Evolutionary conservation across 2,888 invertebrate genomes (phyloP).

Genomic region (Cenopis cana): DNA sequence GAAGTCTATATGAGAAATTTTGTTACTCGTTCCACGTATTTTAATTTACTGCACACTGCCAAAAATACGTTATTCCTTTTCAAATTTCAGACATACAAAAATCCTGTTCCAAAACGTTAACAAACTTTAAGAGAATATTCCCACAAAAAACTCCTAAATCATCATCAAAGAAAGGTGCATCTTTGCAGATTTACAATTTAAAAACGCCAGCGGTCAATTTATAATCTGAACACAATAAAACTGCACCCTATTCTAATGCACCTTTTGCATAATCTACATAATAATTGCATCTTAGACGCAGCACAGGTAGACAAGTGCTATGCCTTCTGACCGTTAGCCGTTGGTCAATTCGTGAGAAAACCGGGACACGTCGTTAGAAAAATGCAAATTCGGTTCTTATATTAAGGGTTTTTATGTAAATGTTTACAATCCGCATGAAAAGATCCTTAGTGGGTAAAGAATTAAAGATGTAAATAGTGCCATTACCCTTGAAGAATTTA

Average conservation of each 20-base stretch:
- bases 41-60: not conserved
- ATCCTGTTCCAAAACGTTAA: slow-evolving; percentile 11
- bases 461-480: not conserved
- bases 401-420: slow-evolving; percentile 20
- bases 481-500: not conserved
- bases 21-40: not conserved
- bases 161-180: slow-evolving; percentile 23
- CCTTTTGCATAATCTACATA: slow-evolving; percentile 34
- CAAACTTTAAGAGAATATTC: slow-evolving; percentile 36
- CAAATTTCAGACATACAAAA: not conserved
- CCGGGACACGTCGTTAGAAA: slow-evolving; percentile 20
- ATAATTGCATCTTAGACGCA: slow-evolving; percentile 31
- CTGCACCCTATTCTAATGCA: slow-evolving; percentile 22
- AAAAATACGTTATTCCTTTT: slow-evolving; percentile 11
- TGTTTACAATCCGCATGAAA: slow-evolving; percentile 8
- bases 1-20: not conserved
- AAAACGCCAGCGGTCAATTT: slow-evolving; percentile 20
- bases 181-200: slow-evolving; percentile 45
- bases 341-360: slow-evolving; percentile 30
- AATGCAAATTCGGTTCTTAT: slow-evolving; percentile 24
- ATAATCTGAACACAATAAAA: slow-evolving; percentile 13
- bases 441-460: not conserved
- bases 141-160: slow-evolving; percentile 21
- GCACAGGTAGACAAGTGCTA: not conserved
- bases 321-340: slow-evolving; percentile 26